Percentiles rank a stretch among this genome's conserved stretches.
Conservation (phyloP, 1,140 invertebrate genomes). For the Pseudomyrmex flavicornis region DNA sequence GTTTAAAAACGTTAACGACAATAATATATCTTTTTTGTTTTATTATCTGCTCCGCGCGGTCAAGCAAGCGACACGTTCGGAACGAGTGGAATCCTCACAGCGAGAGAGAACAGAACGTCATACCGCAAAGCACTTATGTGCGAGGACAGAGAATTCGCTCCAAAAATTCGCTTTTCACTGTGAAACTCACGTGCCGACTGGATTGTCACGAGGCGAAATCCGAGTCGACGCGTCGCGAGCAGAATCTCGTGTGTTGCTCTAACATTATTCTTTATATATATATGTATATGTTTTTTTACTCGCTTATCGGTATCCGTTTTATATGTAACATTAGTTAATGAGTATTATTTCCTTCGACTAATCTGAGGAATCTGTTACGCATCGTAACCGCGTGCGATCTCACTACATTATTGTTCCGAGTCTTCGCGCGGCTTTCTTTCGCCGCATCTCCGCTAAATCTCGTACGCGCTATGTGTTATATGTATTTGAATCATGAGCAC, state of each 20-base stretch:
- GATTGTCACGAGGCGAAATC: constrained; percentile 38
- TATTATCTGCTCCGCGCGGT: constrained; percentile 58
- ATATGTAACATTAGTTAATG: constrained; percentile 43
- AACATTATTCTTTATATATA: constrained; percentile 34
- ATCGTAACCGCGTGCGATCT: not conserved
- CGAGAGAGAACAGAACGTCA: not conserved
- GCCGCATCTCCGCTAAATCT: not conserved
- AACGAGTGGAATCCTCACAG: constrained; percentile 36
- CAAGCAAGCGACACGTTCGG: constrained; percentile 54
- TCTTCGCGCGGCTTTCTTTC: constrained; percentile 3
- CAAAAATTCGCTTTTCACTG: constrained; percentile 46
- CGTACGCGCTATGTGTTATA: not conserved
- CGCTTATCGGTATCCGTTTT: constrained; percentile 50
- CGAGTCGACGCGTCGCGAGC: not conserved
- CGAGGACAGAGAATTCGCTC: constrained; percentile 21
- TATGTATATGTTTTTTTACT: constrained; percentile 51
- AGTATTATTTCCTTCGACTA: constrained; percentile 63
- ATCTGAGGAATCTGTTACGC: constrained; percentile 7
- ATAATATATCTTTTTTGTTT: constrained; percentile 74
- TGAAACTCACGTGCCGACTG: constrained; percentile 40
- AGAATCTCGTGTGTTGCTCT: constrained; percentile 27
- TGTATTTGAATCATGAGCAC: constrained; percentile 15
- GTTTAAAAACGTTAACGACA: constrained; percentile 82
- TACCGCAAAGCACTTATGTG: not conserved
- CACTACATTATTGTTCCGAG: constrained; percentile 37